A percentile compares a stretch with the other conserved stretches of the same genome.
Evolutionary conservation across 2,797 vertebrate species (phyloP).

Genomic region (Danio kyathit): DNA sequence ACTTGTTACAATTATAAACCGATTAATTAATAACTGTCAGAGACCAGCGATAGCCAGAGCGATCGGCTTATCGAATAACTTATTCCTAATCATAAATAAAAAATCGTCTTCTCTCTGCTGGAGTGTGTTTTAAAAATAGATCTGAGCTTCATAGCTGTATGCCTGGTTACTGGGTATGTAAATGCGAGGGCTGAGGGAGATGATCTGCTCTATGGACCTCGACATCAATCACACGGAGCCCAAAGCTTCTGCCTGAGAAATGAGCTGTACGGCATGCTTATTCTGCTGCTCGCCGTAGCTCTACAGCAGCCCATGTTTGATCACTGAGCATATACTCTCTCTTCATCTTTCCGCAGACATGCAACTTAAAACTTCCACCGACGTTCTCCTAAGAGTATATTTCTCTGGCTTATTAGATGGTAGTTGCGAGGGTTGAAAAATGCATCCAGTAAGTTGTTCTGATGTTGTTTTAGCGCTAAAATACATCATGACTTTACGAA

Average conservation of each 20-base stretch:
- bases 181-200: constrained; percentile 64
- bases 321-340: constrained; percentile 30
- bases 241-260: constrained; percentile 50
- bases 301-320: constrained; percentile 39
- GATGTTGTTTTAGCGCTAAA: constrained; percentile 1
- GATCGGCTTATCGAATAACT: constrained; percentile 60
- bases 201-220: constrained; percentile 62
- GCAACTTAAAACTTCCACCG: constrained; percentile 21
- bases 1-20: constrained; percentile 50
- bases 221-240: constrained; percentile 65
- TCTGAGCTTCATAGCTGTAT: constrained; percentile 59
- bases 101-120: constrained; percentile 51
- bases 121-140: constrained; percentile 65
- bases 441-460: constrained; percentile 11
- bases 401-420: constrained; percentile 21
- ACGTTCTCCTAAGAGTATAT: background rate
- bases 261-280: constrained; percentile 43
- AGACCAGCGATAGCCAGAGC: constrained; percentile 48
- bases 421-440: background rate
- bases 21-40: constrained; percentile 48
- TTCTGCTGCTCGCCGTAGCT: constrained; percentile 48
- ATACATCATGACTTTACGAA: constrained; percentile 5
- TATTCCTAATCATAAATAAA: constrained; percentile 62
- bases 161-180: constrained; percentile 60
- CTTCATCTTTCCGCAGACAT: constrained; percentile 31